Evolutionary conservation across 2,797 vertebrate genomes (phyloP).

Genomic region (Phyllotis vaccarum): DNA sequence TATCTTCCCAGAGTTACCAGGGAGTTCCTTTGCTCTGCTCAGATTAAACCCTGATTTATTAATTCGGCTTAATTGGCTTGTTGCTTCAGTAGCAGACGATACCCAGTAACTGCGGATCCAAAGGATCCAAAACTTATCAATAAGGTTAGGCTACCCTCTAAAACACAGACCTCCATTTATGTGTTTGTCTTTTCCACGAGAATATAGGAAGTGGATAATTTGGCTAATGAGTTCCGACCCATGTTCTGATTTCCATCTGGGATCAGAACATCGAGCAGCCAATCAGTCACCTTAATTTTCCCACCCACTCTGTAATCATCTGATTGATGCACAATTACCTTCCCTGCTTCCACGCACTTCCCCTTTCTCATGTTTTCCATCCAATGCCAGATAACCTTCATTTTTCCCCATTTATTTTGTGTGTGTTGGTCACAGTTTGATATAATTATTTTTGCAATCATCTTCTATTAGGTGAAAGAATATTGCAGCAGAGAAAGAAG

Average conservation of each 20-base stretch:
- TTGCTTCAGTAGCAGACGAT: too few species aligned
- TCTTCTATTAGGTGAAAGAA: conserved; percentile 83
- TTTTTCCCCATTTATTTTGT: conserved; percentile 83
- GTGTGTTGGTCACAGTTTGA: conserved; percentile 73
- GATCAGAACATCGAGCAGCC: conserved; percentile 67
- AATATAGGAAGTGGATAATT: conserved; percentile 73
- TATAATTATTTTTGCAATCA: conserved; percentile 89
- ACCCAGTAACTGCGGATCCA: too few species aligned
- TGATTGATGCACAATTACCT: conserved; percentile 83
- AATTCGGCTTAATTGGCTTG: too few species aligned
- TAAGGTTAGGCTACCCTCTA: conserved; percentile 52
- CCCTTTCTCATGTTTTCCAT: conserved; percentile 75
- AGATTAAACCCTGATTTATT: too few species aligned
- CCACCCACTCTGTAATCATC: conserved; percentile 78
- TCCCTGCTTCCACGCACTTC: conserved; percentile 57
- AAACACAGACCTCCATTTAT: neutral
- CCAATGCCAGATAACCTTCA: conserved; percentile 85
- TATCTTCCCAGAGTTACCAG: too few species aligned
- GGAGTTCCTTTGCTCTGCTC: too few species aligned
- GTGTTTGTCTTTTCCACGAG: conserved; percentile 55
- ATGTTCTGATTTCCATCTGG: conserved; percentile 80
- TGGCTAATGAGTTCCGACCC: conserved; percentile 79
- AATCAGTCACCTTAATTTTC: conserved; percentile 73
- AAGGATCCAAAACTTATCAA: too few species aligned
- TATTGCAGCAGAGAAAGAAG: conserved; percentile 81